These are phyloP conservation scores for Alviniconcha marisindica DNA, from an alignment of 1,140 invertebrate species.

Conservation along the genomic window DNA sequence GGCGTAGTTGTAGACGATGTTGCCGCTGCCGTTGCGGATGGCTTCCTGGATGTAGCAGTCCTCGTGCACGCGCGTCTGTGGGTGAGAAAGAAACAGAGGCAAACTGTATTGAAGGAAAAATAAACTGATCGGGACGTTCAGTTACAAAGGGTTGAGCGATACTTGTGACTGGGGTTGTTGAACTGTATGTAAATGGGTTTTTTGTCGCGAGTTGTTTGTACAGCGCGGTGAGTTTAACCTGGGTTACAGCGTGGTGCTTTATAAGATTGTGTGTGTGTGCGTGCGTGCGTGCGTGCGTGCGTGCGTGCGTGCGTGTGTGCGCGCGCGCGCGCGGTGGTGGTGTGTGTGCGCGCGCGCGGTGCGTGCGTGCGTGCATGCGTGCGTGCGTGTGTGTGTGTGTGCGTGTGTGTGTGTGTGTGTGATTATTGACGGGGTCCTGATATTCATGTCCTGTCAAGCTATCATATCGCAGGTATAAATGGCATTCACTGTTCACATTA, in stretches of 20 bases:
- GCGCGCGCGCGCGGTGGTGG: no score
- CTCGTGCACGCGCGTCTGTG: not conserved
- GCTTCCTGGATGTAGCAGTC: conserved; percentile 31
- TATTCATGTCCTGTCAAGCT: no score
- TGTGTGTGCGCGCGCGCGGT: no score
- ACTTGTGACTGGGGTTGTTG: not conserved
- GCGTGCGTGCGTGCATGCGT: not conserved
- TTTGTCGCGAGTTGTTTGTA: no score
- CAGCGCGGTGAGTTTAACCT: no score
- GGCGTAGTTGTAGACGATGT: conserved; percentile 21
- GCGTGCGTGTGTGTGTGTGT: conserved; percentile 10
- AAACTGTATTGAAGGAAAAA: not conserved
- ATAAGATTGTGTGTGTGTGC: not conserved
- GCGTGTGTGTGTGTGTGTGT: not conserved
- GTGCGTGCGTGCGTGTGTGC: not conserved
- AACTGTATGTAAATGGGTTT: no score
- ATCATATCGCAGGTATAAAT: no score
- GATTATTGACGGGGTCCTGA: not conserved
- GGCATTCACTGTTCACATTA: no score
- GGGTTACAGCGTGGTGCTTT: no score
- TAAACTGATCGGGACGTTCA: not conserved
- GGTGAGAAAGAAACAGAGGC: not conserved
- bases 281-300: not conserved
- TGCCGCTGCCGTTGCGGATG: not conserved
- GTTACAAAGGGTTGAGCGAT: not conserved